Evolutionary conservation across 2,797 vertebrate species (phyloP).

Genomic region (Acomys russatus): DNA sequence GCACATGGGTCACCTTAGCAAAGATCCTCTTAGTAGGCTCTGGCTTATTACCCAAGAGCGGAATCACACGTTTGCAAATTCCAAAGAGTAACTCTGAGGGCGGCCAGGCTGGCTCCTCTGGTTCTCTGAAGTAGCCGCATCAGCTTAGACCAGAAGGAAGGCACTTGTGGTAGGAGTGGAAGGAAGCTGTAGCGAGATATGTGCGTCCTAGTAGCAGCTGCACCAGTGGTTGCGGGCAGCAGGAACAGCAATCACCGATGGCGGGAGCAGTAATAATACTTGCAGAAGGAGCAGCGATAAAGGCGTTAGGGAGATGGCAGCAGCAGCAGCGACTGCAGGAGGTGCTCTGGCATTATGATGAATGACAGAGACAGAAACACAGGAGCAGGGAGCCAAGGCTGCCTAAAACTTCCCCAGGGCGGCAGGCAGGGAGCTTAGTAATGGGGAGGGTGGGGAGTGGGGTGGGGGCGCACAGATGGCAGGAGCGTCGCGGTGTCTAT

Average conservation of each 20-base stretch:
- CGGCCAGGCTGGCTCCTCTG: neutral
- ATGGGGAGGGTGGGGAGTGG: no score
- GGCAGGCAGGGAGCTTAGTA: neutral
- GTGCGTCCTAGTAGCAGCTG: neutral
- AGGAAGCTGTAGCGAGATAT: no score
- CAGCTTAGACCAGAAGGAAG: neutral
- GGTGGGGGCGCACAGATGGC: no score
- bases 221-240: neutral
- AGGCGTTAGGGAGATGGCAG: no score
- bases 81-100: neutral
- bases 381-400: no score
- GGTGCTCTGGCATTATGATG: no score
- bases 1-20: neutral
- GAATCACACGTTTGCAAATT: neutral
- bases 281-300: no score
- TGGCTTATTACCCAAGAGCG: neutral
- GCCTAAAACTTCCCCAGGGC: neutral
- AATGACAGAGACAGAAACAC: neutral
- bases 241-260: neutral
- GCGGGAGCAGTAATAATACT: no score
- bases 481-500: no score
- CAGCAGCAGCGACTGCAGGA: neutral
- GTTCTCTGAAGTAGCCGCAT: neutral
- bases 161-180: neutral
- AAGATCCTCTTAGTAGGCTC: neutral